Evolutionary conservation across 2,113 vertebrate species (phyloP).

Genomic region (Tiliqua scincoides): DNA sequence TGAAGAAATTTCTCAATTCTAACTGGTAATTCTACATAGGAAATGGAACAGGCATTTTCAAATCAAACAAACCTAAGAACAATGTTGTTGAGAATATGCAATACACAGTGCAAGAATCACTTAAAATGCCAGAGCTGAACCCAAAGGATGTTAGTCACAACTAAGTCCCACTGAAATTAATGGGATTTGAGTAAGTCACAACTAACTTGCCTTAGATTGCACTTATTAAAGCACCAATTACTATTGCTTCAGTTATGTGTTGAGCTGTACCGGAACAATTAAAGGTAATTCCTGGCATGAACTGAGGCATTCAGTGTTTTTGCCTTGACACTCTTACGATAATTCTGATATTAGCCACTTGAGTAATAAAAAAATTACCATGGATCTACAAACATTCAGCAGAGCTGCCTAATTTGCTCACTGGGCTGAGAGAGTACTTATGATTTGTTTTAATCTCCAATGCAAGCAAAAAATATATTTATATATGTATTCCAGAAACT

Average conservation of each 20-base stretch:
- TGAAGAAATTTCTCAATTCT: neutral
- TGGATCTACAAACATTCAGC: slow-evolving; percentile 9
- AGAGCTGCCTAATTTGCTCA: slow-evolving; percentile 14
- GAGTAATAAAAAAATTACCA: neutral
- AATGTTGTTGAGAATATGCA: neutral
- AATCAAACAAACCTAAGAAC: neutral
- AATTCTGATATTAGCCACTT: neutral
- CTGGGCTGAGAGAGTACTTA: slow-evolving; percentile 26
- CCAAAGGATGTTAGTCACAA: no score
- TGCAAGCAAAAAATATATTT: slow-evolving; percentile 29
- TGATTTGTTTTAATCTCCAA: slow-evolving; percentile 20
- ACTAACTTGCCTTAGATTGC: neutral
- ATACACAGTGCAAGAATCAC: neutral
- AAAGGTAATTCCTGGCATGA: slow-evolving; percentile 22
- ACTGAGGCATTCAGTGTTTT: neutral
- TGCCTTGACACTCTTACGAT: neutral
- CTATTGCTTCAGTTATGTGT: neutral
- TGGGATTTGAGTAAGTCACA: no score
- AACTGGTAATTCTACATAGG: neutral
- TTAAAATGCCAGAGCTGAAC: neutral
- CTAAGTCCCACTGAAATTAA: no score
- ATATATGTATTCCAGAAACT: slow-evolving; percentile 29
- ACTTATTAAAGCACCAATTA: slow-evolving; percentile 12
- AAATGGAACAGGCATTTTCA: neutral
- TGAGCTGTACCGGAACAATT: slow-evolving; percentile 11